phyloP scores from a whole-genome alignment of 2,888 invertebrate species.

The Cryptocephalus moraei region DNA sequence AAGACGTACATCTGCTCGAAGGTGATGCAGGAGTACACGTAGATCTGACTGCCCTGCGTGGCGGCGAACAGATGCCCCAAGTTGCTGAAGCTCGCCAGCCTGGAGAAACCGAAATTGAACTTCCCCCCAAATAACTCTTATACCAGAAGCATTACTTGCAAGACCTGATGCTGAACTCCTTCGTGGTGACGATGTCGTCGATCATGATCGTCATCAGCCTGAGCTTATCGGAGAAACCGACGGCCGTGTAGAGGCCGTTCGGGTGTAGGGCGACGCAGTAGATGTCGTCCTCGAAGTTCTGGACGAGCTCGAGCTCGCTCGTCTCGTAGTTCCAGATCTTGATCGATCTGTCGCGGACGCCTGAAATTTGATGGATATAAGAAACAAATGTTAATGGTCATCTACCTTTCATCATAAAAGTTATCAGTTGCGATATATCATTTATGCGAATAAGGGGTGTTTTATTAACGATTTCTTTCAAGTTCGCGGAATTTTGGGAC shows the following conservation, averaged over 20 bases:
- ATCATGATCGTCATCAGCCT: conserved; percentile 80
- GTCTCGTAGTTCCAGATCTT: conserved; percentile 89
- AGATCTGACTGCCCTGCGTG: conserved; percentile 74
- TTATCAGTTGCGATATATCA: no score
- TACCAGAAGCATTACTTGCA: conserved; percentile 29
- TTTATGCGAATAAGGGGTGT: no score
- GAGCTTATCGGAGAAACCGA: conserved; percentile 86
- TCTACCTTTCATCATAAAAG: no score
- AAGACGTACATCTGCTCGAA: conserved; percentile 65
- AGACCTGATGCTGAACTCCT: conserved; percentile 56
- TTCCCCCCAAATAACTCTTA: no score
- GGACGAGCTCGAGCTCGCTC: conserved; percentile 49
- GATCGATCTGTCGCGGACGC: conserved; percentile 70
- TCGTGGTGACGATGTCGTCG: conserved; percentile 63
- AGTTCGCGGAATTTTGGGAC: no score
- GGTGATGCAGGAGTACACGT: conserved; percentile 73
- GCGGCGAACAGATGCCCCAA: conserved; percentile 88
- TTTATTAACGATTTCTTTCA: no score
- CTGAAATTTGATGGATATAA: no score
- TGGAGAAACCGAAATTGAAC: conserved; percentile 18
- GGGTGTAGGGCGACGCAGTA: conserved; percentile 70
- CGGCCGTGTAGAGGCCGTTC: conserved; percentile 66
- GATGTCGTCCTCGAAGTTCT: conserved; percentile 76
- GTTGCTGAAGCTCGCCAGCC: conserved; percentile 68
- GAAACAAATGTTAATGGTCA: no score